Evolutionary conservation across 2,888 invertebrate genomes (phyloP).

Genomic region (Spodoptera littoralis): DNA sequence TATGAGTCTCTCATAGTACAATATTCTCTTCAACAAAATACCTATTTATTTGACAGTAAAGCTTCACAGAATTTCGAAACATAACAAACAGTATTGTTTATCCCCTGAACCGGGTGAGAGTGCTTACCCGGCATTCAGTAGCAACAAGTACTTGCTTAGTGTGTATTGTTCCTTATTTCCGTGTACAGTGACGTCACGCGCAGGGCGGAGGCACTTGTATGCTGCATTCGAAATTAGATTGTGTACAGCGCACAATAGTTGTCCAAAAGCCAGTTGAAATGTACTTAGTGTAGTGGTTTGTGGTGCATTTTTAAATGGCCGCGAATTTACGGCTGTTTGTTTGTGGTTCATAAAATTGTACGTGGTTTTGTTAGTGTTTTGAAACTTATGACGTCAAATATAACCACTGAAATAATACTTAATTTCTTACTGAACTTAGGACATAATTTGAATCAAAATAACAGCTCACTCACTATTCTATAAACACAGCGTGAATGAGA

Average conservation of each 20-base stretch:
- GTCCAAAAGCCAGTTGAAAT: neutral
- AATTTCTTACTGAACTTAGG: too few relatives aligned
- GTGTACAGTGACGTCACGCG: neutral
- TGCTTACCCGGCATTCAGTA: neutral
- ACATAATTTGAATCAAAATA: too few relatives aligned
- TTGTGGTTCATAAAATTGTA: too few relatives aligned
- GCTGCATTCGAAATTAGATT: neutral
- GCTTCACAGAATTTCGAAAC: neutral
- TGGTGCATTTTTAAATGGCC: neutral
- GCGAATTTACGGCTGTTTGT: too few relatives aligned
- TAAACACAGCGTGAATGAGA: too few relatives aligned
- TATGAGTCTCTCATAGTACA: too few relatives aligned
- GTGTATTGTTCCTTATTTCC: constrained; percentile 10
- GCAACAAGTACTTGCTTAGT: constrained; percentile 7
- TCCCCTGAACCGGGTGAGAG: neutral
- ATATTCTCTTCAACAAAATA: too few relatives aligned
- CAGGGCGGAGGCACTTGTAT: neutral
- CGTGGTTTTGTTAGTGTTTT: too few relatives aligned
- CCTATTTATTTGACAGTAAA: too few relatives aligned
- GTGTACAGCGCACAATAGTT: neutral
- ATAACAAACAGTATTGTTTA: constrained; percentile 8
- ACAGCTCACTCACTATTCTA: too few relatives aligned
- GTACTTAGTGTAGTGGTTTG: neutral
- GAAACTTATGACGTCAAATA: too few relatives aligned
- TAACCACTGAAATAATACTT: too few relatives aligned